Base-by-base conservation (phyloP, 2,888 invertebrate genomes). In the Caprella mutica region DNA sequence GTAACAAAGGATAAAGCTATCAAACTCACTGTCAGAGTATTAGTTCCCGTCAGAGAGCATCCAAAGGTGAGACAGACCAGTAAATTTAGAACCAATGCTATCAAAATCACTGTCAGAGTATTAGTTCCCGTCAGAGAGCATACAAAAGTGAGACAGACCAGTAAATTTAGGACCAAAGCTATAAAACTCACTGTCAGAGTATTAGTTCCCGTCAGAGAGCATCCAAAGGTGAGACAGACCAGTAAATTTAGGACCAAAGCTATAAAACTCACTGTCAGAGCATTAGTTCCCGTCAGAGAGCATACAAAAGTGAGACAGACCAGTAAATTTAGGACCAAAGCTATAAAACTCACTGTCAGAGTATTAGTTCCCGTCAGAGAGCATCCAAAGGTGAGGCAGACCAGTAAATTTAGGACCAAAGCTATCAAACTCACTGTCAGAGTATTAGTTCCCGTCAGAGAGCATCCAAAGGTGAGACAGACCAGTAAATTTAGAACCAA, bases 171-270 rank as follows among this genome's bases (percentile, higher is more conserved):
- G n/a, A n/a, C n/a, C 75, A 86, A 86, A 71, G 86, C 87, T 38
- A 85, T 88, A 67, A 86, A 87, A 76, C 85, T 89, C 66, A 84
- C 86, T 68, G 86, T 88, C 65, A 80, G 86, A 69, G 87, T 88
- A 56, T 83, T 86, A 62, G 87, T 88, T 56, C 88, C 88, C 12
- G 86, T 87, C 56, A 77, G 86, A 65, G 88, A 88, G 73, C 87
- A 88, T 74, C 88, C 88, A 50, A 88, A 68, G 65, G 69, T 69
- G 62, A 66, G 65, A n/a, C n/a, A n/a, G n/a, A n/a, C n/a, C n/a
- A n/a, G n/a, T n/a, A n/a, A n/a, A n/a, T n/a, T n/a, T n/a, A n/a
- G n/a, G n/a, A n/a, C n/a, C 75, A 86, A 86, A 71, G 86, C 87
- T 35, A 85, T 88, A 67, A 86, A 87, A 76, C 85, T 88, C 66